These are phyloP conservation scores for Edolisoma coerulescens DNA, from an alignment of 2,113 vertebrate species.

Conservation along the genomic window DNA sequence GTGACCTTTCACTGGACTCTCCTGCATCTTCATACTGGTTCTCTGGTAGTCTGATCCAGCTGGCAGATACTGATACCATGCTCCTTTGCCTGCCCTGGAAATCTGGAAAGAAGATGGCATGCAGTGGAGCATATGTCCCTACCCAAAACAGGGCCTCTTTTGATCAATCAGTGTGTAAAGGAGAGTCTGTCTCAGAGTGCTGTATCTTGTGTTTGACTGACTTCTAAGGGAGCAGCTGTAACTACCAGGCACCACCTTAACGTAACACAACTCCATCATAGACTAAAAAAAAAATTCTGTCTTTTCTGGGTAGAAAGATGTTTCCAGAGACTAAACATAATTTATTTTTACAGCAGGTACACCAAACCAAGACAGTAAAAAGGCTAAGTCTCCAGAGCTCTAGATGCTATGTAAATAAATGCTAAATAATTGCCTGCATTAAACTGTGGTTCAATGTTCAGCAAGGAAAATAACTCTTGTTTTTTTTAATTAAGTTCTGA, in stretches of 20 bases:
- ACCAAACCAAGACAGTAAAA: background rate
- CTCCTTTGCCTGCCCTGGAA: background rate
- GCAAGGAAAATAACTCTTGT: constrained; percentile 7
- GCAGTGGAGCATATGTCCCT: background rate
- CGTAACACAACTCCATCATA: background rate
- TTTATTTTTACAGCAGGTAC: constrained; percentile 38
- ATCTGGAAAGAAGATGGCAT: background rate
- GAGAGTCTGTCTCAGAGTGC: background rate
- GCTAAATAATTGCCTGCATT: constrained; percentile 30
- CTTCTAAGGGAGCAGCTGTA: background rate
- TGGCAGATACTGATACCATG: background rate
- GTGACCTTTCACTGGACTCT: background rate
- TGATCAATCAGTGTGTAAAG: background rate
- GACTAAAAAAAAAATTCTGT: background rate
- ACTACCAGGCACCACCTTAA: background rate
- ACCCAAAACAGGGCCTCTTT: background rate
- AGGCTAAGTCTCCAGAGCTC: background rate
- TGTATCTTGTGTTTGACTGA: background rate
- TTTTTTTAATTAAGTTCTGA: constrained; percentile 37
- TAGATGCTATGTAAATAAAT: constrained; percentile 41
- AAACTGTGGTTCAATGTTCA: background rate
- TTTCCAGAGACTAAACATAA: background rate
- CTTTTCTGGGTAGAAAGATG: background rate
- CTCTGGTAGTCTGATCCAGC: background rate
- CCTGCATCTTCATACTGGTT: background rate